A percentile compares a stretch with the other conserved stretches of the same genome.
These are phyloP conservation scores for Ctenopoma kingsleyae DNA, from an alignment of 2,797 vertebrate genomes.

Conservation along the genomic window DNA sequence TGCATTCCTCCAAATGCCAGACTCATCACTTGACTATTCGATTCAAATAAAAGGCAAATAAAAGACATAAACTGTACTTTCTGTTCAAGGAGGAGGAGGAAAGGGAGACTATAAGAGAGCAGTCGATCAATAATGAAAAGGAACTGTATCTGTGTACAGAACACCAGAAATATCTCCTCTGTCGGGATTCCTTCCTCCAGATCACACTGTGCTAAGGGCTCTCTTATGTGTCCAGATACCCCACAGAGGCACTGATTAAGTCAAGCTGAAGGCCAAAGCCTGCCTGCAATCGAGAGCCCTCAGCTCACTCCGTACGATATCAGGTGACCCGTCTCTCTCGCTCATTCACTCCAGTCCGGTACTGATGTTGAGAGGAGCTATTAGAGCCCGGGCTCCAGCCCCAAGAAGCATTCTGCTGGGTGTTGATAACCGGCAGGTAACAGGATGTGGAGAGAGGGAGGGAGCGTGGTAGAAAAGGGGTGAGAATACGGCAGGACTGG, in stretches of 20 bases:
- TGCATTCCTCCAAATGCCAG: constrained; percentile 37
- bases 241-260: constrained; percentile 80
- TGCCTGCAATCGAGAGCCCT: constrained; percentile 64
- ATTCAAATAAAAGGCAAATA: constrained; percentile 24
- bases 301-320: constrained; percentile 71
- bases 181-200: constrained; percentile 59
- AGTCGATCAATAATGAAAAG: constrained; percentile 60
- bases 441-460: constrained; percentile 38
- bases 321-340: constrained; percentile 68
- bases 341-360: constrained; percentile 65
- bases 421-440: constrained; percentile 72
- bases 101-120: constrained; percentile 29
- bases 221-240: constrained; percentile 76
- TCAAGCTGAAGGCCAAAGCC: constrained; percentile 80
- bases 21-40: constrained; percentile 16
- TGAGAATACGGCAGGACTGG: constrained; percentile 50
- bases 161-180: constrained; percentile 61
- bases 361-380: constrained; percentile 70
- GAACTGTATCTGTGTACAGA: constrained; percentile 58
- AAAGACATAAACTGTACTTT: neutral
- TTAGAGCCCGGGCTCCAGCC: constrained; percentile 49
- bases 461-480: constrained; percentile 5
- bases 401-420: constrained; percentile 62
- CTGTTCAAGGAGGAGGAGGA: constrained; percentile 1
- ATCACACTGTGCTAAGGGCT: constrained; percentile 58